Base-by-base conservation (phyloP, 2,888 invertebrate genomes). In the Argyresthia goedartella region DNA sequence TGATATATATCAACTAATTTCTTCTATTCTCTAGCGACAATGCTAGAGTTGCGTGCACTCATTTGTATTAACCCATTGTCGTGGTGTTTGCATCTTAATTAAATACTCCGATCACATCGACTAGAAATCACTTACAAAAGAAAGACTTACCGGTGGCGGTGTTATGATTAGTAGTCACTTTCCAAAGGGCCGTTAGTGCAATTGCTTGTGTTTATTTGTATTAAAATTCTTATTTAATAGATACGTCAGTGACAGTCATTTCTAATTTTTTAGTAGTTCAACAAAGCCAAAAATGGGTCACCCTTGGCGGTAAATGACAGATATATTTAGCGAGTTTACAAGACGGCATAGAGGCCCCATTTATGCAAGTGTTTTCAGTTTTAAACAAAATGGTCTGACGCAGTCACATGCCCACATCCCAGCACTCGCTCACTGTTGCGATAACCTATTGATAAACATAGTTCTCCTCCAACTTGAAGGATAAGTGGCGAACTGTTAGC, bases 401-500 rank as follows among this genome's bases (percentile, higher is more conserved):
- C 63, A 66, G 64, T 68, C 57, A 61, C 62, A 58, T 39, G 39
- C 39, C 39, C 9, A 11, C 39, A 39, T 39, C 9, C 39, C 10
- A 39, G 39, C n/a, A 39, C 39, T 39, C 10, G 9, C 39, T 39
- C 39, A 39, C 39, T 39, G 10, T 39, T 39, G 8, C 39, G 39
- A 81, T 81, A 81, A 81, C 77, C 81, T 68, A 57, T 58, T 57
- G 71, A 73, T 76, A 73, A 69, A 56, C 65, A 50, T 41, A 53
- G 41, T 49, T 35, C 15, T 36, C 36, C 16, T 45, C 6, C 36
- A 39, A 25, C 11, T 42, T 25, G 25, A 41, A 16, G 41, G 16
- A 51, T 44, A 47, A 48, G 49, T 52, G 42, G 39, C 52, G 35
- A 43, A 2, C 14, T 55, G 51, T 46, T 44, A 49, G 47, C 54